A percentile compares a stretch with the other conserved stretches of the same genome.
Conservation (phyloP, 2,113 vertebrate species). For the Triplophysa rosa region DNA sequence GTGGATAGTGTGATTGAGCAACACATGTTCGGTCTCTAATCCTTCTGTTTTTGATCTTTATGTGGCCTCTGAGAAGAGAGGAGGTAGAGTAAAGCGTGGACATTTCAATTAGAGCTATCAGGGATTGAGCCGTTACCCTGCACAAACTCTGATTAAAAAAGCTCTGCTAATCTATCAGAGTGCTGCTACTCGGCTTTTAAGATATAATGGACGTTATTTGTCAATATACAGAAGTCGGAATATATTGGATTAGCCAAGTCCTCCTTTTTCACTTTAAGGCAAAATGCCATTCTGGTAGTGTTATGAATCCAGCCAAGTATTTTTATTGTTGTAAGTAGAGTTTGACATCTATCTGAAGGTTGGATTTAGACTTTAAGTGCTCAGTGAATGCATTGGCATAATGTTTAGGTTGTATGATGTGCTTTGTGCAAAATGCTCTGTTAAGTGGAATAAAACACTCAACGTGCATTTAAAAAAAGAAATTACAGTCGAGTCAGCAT, state of each 20-base stretch:
- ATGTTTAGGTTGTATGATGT: neutral
- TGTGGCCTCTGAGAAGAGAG: constrained; percentile 47
- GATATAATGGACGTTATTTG: constrained; percentile 24
- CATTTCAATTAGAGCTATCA: constrained; percentile 70
- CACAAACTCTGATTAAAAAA: constrained; percentile 44
- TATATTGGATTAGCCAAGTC: neutral
- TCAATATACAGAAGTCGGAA: constrained; percentile 26
- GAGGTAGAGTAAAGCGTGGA: constrained; percentile 57
- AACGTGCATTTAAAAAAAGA: constrained; percentile 38
- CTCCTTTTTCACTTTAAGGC: neutral
- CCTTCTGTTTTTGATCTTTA: constrained; percentile 62
- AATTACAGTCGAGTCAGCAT: constrained; percentile 59
- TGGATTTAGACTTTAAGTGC: neutral
- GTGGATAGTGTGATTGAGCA: constrained; percentile 59
- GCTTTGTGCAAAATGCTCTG: constrained; percentile 9
- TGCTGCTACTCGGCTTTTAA: constrained; percentile 48
- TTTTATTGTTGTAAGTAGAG: neutral
- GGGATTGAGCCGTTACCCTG: constrained; percentile 54
- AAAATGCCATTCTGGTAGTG: neutral
- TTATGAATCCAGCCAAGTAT: neutral
- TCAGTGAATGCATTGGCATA: neutral
- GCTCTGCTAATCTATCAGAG: constrained; percentile 49
- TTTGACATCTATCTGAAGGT: neutral
- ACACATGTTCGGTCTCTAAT: constrained; percentile 61
- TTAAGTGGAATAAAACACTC: constrained; percentile 42